Base-by-base conservation (phyloP, 2,797 vertebrate species). In the Artibeus jamaicensis region DNA sequence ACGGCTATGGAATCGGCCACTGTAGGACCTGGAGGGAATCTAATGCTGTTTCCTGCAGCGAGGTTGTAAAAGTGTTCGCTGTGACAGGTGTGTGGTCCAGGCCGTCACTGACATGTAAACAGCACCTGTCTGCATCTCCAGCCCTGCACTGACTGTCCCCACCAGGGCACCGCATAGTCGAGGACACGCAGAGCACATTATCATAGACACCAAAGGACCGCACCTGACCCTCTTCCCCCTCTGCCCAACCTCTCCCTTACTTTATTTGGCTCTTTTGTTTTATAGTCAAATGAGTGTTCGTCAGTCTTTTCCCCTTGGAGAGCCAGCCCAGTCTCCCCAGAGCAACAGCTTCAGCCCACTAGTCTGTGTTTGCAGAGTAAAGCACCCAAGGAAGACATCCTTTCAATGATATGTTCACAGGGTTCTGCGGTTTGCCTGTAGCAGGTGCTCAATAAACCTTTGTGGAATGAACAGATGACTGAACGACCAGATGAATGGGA, bases 51-150 rank as follows among this genome's bases (percentile, higher is more conserved):
- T 92, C 89, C 93, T 81, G 50, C n/a, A 48, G 73, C 1, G 32
- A 32, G 29, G 77, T 62, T 82, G 3, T 78, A 39, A 94, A 95
- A 93, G 9, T 89, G n/a, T 89, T 70, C 77, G 8, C 71, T 55
- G 9, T 70, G 83, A 78, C 46, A 73, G n/a, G 39, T 88, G 8
- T 95, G 71, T 77, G 77, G 89, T 90, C 32, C 57, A 83, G 89
- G 87, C 50, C 67, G 44, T 76, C 3, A 0, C 22, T 81, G 82
- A 71, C 24, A 0, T n/a, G 59, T 81, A 92, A 96, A 94, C 89
- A 91, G 94, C 39, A 95, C 21, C 57, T 77, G 53, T 50, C 59
- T 87, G 10, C 7, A 11, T n/a, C 29, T 62, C 18, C 39, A 55
- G 7, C 62, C 71, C 11, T 82, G 16, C 62, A 71, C 11, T 82